Evolutionary conservation across 2,888 invertebrate species (phyloP).

Genomic region (Brachyopa scutellaris): DNA sequence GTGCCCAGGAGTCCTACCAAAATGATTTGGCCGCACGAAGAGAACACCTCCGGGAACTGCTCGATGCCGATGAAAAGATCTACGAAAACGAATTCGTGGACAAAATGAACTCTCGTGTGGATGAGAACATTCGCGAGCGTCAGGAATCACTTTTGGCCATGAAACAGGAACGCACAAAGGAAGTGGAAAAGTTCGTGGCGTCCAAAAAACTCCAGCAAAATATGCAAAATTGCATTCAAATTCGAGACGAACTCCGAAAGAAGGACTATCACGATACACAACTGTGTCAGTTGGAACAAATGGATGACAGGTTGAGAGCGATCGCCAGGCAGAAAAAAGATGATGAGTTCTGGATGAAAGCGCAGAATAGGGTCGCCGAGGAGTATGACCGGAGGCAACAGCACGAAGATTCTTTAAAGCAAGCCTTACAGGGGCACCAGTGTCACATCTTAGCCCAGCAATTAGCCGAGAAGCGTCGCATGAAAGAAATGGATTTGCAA

Average conservation of each 20-base stretch:
- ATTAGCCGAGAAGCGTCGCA: slow-evolving; percentile 72
- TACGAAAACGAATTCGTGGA: slow-evolving; percentile 78
- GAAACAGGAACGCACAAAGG: slow-evolving; percentile 74
- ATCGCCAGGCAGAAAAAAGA: slow-evolving; percentile 73
- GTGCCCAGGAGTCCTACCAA: slow-evolving; percentile 75
- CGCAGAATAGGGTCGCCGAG: slow-evolving; percentile 74
- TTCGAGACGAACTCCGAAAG: slow-evolving; percentile 77
- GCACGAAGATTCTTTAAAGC: slow-evolving; percentile 74
- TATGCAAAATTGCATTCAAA: slow-evolving; percentile 78
- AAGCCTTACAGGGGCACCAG: slow-evolving; percentile 72
- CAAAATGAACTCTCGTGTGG: slow-evolving; percentile 78
- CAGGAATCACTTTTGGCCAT: slow-evolving; percentile 76
- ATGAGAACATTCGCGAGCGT: slow-evolving; percentile 77
- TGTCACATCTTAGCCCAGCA: slow-evolving; percentile 73
- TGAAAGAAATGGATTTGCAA: slow-evolving; percentile 49
- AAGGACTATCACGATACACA: slow-evolving; percentile 76
- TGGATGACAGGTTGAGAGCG: slow-evolving; percentile 76
- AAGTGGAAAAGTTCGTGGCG: slow-evolving; percentile 75
- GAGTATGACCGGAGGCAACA: slow-evolving; percentile 73
- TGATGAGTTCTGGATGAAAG: slow-evolving; percentile 76
- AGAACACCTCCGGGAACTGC: slow-evolving; percentile 73
- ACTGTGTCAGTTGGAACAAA: slow-evolving; percentile 78
- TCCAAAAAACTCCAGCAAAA: slow-evolving; percentile 77
- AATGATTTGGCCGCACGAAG: slow-evolving; percentile 76
- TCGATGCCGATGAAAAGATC: slow-evolving; percentile 77